phyloP scores from a whole-genome alignment of 2,888 invertebrate genomes.

The Malacosoma neustria region DNA sequence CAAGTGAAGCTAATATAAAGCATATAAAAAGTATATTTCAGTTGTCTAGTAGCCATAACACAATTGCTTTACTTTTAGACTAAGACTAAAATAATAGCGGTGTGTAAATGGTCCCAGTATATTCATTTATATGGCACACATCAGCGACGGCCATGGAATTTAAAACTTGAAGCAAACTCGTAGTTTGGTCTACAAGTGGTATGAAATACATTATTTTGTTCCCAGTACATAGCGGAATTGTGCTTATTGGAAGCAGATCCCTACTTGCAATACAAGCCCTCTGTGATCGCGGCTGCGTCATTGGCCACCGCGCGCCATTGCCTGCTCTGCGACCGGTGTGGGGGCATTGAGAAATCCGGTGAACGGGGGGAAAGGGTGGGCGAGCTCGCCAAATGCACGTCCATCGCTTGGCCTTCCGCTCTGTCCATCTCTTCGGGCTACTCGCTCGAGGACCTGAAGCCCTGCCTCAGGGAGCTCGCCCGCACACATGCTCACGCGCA shows the following conservation, averaged over 20 bases:
- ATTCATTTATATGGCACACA: too few species aligned
- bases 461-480: slow-evolving; percentile 80
- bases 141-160: too few species aligned
- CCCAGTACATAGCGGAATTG: slow-evolving; percentile 87
- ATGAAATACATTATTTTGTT: slow-evolving; percentile 4
- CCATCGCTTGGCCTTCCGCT: slow-evolving; percentile 78
- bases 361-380: background rate
- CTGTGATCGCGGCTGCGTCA: slow-evolving; percentile 86
- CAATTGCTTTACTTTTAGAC: too few species aligned
- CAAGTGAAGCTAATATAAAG: too few species aligned
- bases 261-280: slow-evolving; percentile 87
- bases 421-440: slow-evolving; percentile 82
- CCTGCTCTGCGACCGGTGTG: slow-evolving; percentile 56
- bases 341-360: background rate
- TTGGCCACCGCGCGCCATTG: slow-evolving; percentile 88
- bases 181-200: too few species aligned
- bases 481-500: slow-evolving; percentile 81
- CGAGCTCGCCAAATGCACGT: slow-evolving; percentile 22
- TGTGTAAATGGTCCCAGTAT: too few species aligned
- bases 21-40: too few species aligned
- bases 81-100: too few species aligned
- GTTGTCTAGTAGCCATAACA: too few species aligned
- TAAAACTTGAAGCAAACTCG: too few species aligned
- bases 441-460: slow-evolving; percentile 72
- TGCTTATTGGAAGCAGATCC: slow-evolving; percentile 91